A percentile compares a stretch with the other conserved stretches of the same genome.
These are phyloP conservation scores for Mechanitis messenoides DNA, from an alignment of 2,888 invertebrate species.

Conservation along the genomic window DNA sequence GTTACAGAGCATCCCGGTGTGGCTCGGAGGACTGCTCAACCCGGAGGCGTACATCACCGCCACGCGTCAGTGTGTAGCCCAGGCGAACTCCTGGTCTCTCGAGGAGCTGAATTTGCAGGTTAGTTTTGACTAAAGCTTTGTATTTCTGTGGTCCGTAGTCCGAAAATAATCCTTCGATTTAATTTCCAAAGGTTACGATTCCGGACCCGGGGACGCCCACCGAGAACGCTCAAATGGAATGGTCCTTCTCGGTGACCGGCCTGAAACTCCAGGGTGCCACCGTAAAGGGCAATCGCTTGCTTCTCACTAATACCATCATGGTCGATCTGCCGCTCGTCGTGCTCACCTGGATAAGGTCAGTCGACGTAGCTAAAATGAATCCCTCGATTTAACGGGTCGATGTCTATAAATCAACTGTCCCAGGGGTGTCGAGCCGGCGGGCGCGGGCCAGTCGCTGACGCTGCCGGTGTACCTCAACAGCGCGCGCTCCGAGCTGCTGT, in stretches of 20 bases:
- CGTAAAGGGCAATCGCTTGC: slow-evolving; percentile 91
- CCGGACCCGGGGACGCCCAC: slow-evolving; percentile 77
- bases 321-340: slow-evolving; percentile 93
- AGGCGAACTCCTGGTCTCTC: slow-evolving; percentile 96
- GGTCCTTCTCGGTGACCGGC: slow-evolving; percentile 85
- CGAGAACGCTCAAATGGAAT: slow-evolving; percentile 79
- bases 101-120: slow-evolving; percentile 95
- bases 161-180: neutral
- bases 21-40: slow-evolving; percentile 98
- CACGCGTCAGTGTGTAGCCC: slow-evolving; percentile 98
- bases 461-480: slow-evolving; percentile 98
- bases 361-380: neutral
- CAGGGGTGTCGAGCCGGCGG: slow-evolving; percentile 57
- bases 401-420: neutral
- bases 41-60: slow-evolving; percentile 99
- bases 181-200: slow-evolving; percentile 73
- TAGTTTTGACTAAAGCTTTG: neutral
- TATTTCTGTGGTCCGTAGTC: too few species aligned
- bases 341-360: slow-evolving; percentile 90
- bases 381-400: too few species aligned
- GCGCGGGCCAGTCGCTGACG: slow-evolving; percentile 80
- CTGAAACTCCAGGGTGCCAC: slow-evolving; percentile 97
- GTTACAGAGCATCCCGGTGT: slow-evolving; percentile 90
- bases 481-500: slow-evolving; percentile 94
- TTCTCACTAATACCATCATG: slow-evolving; percentile 95